Conservation (phyloP, 2,797 vertebrate genomes). For the Melanitta fusca region DNA sequence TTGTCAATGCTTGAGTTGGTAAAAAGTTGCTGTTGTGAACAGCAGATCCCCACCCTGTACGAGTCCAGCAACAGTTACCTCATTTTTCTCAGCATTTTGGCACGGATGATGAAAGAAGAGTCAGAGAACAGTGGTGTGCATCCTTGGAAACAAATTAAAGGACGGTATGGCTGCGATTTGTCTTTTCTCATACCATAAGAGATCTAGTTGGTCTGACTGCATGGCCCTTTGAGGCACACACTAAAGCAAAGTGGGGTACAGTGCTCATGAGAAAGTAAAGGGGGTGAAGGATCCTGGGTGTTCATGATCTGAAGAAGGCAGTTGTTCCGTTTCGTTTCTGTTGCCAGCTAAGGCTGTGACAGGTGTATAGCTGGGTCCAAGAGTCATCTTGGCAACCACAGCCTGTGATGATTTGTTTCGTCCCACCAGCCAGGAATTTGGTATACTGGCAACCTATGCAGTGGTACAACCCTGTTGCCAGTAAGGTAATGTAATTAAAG, state of each 20-base stretch:
- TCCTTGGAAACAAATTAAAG: constrained; percentile 98
- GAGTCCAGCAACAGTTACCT: constrained; percentile 91
- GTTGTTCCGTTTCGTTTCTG: neutral
- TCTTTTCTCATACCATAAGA: neutral
- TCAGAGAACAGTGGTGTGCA: constrained; percentile 81
- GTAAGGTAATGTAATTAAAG: constrained; percentile 13
- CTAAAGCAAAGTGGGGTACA: too few relatives aligned
- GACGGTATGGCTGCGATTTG: constrained; percentile 83
- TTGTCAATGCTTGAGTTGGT: constrained; percentile 88
- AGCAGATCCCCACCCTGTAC: constrained; percentile 84
- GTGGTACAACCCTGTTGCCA: neutral
- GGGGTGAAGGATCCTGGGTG: neutral
- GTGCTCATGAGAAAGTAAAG: neutral
- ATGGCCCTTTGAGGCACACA: neutral
- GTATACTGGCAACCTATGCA: neutral
- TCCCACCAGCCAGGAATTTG: neutral
- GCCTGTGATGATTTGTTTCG: neutral
- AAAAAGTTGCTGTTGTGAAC: constrained; percentile 85
- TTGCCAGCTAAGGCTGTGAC: constrained; percentile 8
- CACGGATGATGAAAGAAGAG: constrained; percentile 85
- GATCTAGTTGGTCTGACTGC: neutral
- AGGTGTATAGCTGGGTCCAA: neutral
- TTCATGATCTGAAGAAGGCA: neutral
- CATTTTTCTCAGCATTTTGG: constrained; percentile 93
- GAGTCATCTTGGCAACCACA: constrained; percentile 18